Percentiles rank a stretch among this genome's conserved stretches.
phyloP scores from a whole-genome alignment of 2,113 vertebrate species.

The Microtus montanus region DNA sequence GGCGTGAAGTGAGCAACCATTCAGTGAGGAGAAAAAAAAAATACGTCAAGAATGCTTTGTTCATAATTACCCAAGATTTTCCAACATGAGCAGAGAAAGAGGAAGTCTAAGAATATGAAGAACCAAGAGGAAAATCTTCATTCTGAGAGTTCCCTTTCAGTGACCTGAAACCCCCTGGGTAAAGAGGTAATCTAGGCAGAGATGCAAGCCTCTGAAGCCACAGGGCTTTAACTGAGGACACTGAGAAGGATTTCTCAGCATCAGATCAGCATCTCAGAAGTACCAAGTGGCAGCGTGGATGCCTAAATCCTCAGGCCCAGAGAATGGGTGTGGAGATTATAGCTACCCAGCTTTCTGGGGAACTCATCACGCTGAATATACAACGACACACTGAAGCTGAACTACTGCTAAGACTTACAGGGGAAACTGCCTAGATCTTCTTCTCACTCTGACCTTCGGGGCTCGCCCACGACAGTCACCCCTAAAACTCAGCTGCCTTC shows the following conservation, averaged over 20 bases:
- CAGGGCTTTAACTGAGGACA: slow-evolving; percentile 80
- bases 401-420: background rate
- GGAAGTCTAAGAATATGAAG: slow-evolving; percentile 77
- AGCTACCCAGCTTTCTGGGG: background rate
- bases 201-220: slow-evolving; percentile 47
- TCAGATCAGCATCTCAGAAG: slow-evolving; percentile 68
- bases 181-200: slow-evolving; percentile 77
- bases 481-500: background rate
- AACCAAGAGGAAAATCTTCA: slow-evolving; percentile 68
- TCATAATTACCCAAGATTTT: slow-evolving; percentile 74
- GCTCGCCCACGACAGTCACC: background rate
- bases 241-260: slow-evolving; percentile 68
- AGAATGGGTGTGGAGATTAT: slow-evolving; percentile 46
- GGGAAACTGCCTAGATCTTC: background rate
- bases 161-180: slow-evolving; percentile 70
- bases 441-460: background rate
- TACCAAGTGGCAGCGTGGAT: slow-evolving; percentile 65
- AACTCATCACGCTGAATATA: background rate
- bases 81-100: slow-evolving; percentile 72
- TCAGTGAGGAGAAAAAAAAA: background rate
- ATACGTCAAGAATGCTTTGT: slow-evolving; percentile 39
- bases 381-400: background rate
- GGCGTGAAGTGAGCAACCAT: background rate
- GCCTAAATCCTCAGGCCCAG: slow-evolving; percentile 53
- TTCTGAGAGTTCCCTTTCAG: slow-evolving; percentile 67